Evolutionary conservation across 92 coral and sea anemone species (phyloP).

Genomic region (Palythoa grandis): DNA sequence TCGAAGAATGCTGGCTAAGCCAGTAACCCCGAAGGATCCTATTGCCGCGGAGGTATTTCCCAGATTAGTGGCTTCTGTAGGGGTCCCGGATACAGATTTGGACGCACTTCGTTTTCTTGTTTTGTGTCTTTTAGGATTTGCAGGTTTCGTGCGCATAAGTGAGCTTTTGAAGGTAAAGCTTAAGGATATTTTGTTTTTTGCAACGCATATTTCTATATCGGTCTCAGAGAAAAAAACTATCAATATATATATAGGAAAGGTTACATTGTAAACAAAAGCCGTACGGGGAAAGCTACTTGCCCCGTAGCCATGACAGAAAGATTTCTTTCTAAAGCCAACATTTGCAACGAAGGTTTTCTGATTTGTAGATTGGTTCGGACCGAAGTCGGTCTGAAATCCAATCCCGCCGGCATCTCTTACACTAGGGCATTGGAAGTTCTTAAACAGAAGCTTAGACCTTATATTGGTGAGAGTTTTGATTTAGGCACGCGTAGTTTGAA

Average conservation of each 20-base stretch:
- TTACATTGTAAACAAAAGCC: too few species aligned
- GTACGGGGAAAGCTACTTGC: too few species aligned
- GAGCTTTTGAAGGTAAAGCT: slow-evolving; percentile 36
- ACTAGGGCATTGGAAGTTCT: slow-evolving; percentile 44
- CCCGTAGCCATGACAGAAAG: not conserved
- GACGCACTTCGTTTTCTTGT: not conserved
- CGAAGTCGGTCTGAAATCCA: not conserved
- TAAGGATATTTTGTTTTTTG: not conserved
- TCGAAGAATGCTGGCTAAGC: too few species aligned
- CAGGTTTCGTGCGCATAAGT: slow-evolving; percentile 21
- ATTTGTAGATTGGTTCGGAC: slow-evolving; percentile 4
- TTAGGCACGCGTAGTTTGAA: slow-evolving; percentile 17
- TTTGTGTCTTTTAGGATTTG: slow-evolving; percentile 15
- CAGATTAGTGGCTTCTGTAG: too few species aligned
- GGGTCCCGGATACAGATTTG: too few species aligned
- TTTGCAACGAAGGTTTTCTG: not conserved
- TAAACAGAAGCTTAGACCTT: not conserved
- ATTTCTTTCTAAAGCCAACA: too few species aligned
- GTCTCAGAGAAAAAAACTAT: too few species aligned
- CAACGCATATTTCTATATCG: too few species aligned
- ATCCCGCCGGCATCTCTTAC: slow-evolving; percentile 30
- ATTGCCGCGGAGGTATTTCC: too few species aligned
- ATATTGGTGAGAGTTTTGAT: slow-evolving; percentile 7
- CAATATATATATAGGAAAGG: too few species aligned
- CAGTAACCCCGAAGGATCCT: too few species aligned